Base-by-base conservation (phyloP, 2,797 vertebrate species). In the Oreonectes daqikongensis region DNA sequence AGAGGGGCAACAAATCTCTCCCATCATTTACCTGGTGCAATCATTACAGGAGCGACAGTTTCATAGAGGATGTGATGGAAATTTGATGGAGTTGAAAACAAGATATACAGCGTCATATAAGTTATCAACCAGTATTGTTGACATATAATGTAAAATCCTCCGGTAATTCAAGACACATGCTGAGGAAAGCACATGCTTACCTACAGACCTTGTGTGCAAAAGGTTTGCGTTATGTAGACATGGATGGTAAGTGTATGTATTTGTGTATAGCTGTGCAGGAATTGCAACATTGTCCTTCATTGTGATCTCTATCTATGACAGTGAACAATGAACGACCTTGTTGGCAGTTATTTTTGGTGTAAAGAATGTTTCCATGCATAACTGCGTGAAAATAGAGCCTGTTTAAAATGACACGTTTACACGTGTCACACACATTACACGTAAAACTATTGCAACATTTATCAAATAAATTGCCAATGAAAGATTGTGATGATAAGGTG, bases 1-100 rank as follows among this genome's bases (percentile, higher is more conserved):
- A 85, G 86, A 89, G 78, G 84, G 81, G 82, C 80, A 81, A 81
- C 86, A 87, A 85, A 86, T 85, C 86, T 86, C 84, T 86, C 83
- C 87, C 76, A 78, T 80, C 76, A 79, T 73, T 81, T 88, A 79
- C 75, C 84, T 86, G 22, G 35, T 80, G 85, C 70, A 83, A 83
- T 83, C 74, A 82, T 87, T 88, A 79, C 83, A 85, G 86, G 86
- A 79, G 72, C 82, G 75, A 80, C 84, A 77, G 63, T 75, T 82
- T 66, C 69, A 82, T 72, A 52, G 69, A 72, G 75, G 50, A 67
- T 10, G 17, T 20, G 3, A 48, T 59, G 60, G 72, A 60, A 24
- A 44, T 50, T 12, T 65, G 46, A 38, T 66, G 38, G 8, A 53
- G n/a, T 40, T 24, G 28, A 66, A 78, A 60, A 35, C 72, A 48